Conservation (phyloP, 23 tunicate genomes). For the Ascidia mentula region DNA sequence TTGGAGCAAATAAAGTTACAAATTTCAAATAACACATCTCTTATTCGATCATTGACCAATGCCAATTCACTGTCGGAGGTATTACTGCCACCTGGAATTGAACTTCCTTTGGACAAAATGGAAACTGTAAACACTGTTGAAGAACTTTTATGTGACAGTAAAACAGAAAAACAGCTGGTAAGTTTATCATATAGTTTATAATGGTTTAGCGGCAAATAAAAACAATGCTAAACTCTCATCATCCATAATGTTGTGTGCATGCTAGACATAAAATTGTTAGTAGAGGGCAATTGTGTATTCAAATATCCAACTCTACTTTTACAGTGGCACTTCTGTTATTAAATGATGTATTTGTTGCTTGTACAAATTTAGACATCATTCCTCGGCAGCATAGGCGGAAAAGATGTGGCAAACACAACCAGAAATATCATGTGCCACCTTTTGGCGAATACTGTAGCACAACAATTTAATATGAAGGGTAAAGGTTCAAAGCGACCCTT, state of each 20-base stretch:
- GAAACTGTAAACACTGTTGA: not conserved
- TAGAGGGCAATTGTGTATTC: not conserved
- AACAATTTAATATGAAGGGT: not conserved
- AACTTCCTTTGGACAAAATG: not conserved
- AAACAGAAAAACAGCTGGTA: conserved; percentile 1
- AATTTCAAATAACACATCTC: not conserved
- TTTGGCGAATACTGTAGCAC: not conserved
- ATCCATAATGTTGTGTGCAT: not conserved
- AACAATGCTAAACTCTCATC: not conserved
- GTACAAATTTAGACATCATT: not conserved
- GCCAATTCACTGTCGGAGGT: not conserved
- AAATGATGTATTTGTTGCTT: not conserved
- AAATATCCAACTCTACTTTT: not conserved
- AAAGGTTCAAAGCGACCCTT: not conserved
- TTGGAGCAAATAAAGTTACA: not conserved
- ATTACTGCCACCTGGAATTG: not conserved
- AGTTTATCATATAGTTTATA: not conserved
- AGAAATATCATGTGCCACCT: not conserved
- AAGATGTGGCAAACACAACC: conserved; percentile 1
- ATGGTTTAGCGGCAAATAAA: not conserved
- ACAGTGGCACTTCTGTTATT: not conserved
- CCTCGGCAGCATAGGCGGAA: conserved; percentile 3
- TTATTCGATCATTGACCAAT: not conserved
- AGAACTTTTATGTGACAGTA: not conserved
- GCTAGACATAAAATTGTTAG: not conserved